Percentiles rank a stretch among this genome's conserved stretches.
These are phyloP conservation scores for Belgica antarctica DNA, from an alignment of 2,888 invertebrate genomes.

Conservation along the genomic window DNA sequence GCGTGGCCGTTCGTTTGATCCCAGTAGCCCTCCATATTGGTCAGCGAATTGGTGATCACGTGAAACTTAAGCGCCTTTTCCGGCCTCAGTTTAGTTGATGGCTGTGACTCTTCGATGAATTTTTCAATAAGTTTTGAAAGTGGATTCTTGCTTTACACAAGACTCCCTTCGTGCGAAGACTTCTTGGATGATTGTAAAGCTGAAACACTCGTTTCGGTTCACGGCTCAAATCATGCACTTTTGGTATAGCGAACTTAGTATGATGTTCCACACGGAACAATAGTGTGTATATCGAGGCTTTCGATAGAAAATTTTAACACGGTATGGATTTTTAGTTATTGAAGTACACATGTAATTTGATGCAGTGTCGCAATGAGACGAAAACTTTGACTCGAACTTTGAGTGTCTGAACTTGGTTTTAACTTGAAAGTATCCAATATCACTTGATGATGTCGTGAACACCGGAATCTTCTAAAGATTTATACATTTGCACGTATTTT, in stretches of 20 bases:
- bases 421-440: too few relatives aligned
- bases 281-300: constrained; percentile 47
- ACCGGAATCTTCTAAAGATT: constrained; percentile 27
- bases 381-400: neutral
- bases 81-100: constrained; percentile 32
- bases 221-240: constrained; percentile 45
- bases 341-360: constrained; percentile 46
- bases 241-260: constrained; percentile 45
- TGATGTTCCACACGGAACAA: constrained; percentile 47
- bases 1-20: constrained; percentile 54
- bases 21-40: constrained; percentile 54
- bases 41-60: constrained; percentile 33
- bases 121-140: neutral
- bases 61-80: constrained; percentile 36
- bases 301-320: constrained; percentile 46
- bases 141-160: neutral
- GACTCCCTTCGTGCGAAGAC: neutral
- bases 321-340: constrained; percentile 45
- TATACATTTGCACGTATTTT: constrained; percentile 29
- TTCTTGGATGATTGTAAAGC: neutral
- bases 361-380: neutral
- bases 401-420: neutral
- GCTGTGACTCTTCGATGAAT: neutral
- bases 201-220: neutral
- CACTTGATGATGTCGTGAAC: constrained; percentile 40